A percentile compares a stretch with the other conserved stretches of the same genome.
These are phyloP conservation scores for Chirona hameri DNA, from an alignment of 2,888 invertebrate species.

Conservation along the genomic window DNA sequence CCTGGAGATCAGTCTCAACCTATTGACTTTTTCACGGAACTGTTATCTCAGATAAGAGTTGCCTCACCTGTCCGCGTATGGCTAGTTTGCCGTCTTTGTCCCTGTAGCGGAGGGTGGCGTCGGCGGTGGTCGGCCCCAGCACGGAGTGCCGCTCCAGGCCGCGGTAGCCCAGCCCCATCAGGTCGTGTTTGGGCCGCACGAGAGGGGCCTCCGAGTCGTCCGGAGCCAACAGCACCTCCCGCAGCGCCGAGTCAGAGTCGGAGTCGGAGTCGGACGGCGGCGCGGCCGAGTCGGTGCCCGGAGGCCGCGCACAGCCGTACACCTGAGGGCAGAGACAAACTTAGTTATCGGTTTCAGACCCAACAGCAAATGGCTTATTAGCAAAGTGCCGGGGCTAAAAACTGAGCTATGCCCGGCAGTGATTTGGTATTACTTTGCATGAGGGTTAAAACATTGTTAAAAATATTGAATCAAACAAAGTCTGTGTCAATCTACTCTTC, in stretches of 20 bases:
- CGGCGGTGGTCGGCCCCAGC: slow-evolving; percentile 34
- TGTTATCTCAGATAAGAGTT: no score
- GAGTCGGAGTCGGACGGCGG: background rate
- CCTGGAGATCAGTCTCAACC: no score
- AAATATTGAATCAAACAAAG: no score
- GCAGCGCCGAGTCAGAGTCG: slow-evolving; percentile 44
- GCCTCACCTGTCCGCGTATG: slow-evolving; percentile 50
- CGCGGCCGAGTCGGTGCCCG: background rate
- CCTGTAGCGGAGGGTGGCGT: slow-evolving; percentile 47
- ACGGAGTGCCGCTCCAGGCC: slow-evolving; percentile 43
- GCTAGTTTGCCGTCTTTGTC: slow-evolving; percentile 59
- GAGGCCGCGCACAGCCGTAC: slow-evolving; percentile 13
- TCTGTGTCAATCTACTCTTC: no score
- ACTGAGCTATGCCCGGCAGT: no score
- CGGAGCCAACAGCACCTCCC: slow-evolving; percentile 63
- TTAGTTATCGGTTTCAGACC: no score
- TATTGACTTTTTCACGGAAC: no score
- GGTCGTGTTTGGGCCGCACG: slow-evolving; percentile 69
- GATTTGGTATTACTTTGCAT: no score
- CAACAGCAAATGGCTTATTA: no score
- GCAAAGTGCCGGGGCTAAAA: no score
- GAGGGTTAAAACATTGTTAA: no score
- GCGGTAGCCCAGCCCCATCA: slow-evolving; percentile 53
- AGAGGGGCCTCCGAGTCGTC: slow-evolving; percentile 74
- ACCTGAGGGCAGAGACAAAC: slow-evolving; percentile 28